Evolutionary conservation across 2,888 invertebrate species (phyloP), one percentile per base, ranked within the genome.

Genomic region (Hartigia nigra): DNA sequence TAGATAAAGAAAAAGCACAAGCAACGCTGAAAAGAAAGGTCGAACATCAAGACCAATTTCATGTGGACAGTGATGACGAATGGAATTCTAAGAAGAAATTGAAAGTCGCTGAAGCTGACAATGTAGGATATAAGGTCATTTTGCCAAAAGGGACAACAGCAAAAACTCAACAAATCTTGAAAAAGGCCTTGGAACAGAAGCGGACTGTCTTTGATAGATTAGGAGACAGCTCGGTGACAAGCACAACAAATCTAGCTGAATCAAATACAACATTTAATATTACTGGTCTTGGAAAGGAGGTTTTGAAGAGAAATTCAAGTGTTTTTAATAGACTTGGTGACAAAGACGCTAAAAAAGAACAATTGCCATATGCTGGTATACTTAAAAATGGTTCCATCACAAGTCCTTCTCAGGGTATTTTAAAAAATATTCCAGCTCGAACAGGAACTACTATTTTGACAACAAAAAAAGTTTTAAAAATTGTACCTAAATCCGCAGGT

Each of bases 201-300:
- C 87, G 90, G 81, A 93, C 93, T 23, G 93, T 93, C n/a, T 93
- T 93, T 84, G 92, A 92, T 70, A 91, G 93, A 81, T 87, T 93
- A 70, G 93, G 93, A 14, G 92, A 92, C 69, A 92, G 92, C 81
- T 91, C 91, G 31, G 92, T 92, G 1, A 91, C 92, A 2, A 92
- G 92, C 80, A 92, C 92, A 2, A 92, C 92, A 23, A 90, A 86
- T 83, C 81, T 84, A 14, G 81, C 82, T 12, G 90, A 90, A 70
- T 84, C 87, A 0, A 39, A 82, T 0, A 86, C 82, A 4, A 90
- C 88, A 0, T 91, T 92, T 76, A 92, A 89, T 75, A 86, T 92
- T 12, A 92, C 91, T 55, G 92, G 92, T 3, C 76, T 92, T 11
- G 90, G 90, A 0, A 90, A 89, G 74, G 87, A 90, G 12, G 82